These are phyloP conservation scores for Anabacerthia variegaticeps DNA, from an alignment of 2,797 vertebrate species.

Conservation along the genomic window DNA sequence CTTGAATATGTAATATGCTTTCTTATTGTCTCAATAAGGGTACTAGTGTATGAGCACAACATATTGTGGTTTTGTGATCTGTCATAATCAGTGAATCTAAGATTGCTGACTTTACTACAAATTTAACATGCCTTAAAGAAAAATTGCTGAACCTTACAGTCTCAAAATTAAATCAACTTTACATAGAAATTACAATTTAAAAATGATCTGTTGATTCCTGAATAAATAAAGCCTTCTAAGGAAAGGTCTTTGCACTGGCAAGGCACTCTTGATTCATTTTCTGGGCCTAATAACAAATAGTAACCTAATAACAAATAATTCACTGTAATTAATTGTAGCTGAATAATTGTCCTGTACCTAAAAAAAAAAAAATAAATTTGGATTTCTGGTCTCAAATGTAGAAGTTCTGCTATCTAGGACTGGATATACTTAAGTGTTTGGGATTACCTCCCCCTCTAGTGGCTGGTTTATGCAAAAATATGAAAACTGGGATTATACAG, in stretches of 20 bases:
- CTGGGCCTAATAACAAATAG: neutral
- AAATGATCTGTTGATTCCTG: neutral
- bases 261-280: neutral
- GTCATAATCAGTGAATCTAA: neutral
- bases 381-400: neutral
- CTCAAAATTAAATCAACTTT: neutral
- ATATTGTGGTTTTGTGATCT: neutral
- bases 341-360: neutral
- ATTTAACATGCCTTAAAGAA: neutral
- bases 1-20: neutral
- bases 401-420: neutral
- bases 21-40: neutral
- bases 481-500: neutral
- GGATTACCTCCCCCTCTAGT: conserved; percentile 59
- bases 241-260: neutral
- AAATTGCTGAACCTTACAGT: neutral
- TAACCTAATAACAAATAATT: neutral
- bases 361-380: neutral
- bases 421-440: neutral
- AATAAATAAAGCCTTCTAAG: neutral
- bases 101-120: neutral
- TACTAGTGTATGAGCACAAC: neutral
- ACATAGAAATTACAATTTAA: neutral
- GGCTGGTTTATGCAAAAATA: conserved; percentile 10
- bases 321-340: neutral